Evolutionary conservation across 2,797 vertebrate genomes (phyloP).

Genomic region (Propithecus deckenii): DNA sequence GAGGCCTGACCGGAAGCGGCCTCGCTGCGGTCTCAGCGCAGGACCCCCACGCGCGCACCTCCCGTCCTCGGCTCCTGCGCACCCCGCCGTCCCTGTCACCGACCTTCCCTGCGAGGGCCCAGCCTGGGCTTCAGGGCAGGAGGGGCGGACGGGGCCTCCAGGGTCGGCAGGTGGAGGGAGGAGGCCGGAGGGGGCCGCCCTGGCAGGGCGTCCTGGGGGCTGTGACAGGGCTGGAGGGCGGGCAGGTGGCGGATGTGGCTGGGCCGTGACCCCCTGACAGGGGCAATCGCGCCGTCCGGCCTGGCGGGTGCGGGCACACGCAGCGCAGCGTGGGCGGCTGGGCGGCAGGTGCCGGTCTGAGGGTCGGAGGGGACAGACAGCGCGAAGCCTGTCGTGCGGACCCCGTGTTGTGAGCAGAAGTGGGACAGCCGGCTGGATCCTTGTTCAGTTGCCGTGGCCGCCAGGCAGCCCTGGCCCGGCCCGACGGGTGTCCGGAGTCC

Average conservation of each 20-base stretch:
- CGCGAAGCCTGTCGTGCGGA: background rate
- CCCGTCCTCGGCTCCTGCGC: background rate
- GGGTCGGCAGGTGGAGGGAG: background rate
- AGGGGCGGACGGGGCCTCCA: background rate
- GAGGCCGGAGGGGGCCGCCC: background rate
- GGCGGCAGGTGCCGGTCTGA: too few relatives aligned
- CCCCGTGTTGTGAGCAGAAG: background rate
- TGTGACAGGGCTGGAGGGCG: background rate
- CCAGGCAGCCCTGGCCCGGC: too few relatives aligned
- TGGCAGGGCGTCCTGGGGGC: background rate
- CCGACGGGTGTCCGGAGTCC: background rate
- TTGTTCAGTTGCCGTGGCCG: too few relatives aligned
- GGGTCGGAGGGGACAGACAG: too few relatives aligned
- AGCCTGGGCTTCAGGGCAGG: background rate
- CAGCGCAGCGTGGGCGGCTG: too few relatives aligned
- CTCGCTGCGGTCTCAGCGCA: background rate
- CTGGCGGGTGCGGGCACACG: too few relatives aligned
- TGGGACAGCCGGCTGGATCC: background rate
- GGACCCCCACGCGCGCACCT: background rate
- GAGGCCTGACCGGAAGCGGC: background rate
- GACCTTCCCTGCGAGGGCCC: background rate
- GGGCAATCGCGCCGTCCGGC: too few relatives aligned
- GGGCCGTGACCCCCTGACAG: too few relatives aligned
- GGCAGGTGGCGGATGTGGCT: too few relatives aligned
- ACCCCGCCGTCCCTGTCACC: background rate